Conservation (phyloP, 2,797 vertebrate genomes). For the Oreochromis grahami region DNA sequence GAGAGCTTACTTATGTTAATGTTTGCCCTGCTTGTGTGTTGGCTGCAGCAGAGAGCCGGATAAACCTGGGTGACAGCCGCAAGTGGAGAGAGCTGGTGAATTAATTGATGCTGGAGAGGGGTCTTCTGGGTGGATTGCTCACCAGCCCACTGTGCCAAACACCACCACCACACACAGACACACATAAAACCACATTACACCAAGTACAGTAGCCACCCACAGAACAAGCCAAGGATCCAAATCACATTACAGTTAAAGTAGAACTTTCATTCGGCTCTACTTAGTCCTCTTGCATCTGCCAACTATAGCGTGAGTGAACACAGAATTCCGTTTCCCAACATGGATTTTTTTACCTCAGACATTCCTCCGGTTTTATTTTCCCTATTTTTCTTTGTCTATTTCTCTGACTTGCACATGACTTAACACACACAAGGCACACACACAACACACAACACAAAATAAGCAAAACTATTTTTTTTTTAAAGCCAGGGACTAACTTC, state of each 20-base stretch:
- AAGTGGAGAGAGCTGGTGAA: slow-evolving; percentile 57
- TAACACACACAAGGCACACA: not conserved
- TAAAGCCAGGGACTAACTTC: slow-evolving; percentile 21
- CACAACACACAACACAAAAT: slow-evolving; percentile 9
- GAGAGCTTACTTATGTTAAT: slow-evolving; percentile 78
- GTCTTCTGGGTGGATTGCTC: slow-evolving; percentile 50
- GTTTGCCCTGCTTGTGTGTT: slow-evolving; percentile 64
- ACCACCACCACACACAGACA: not conserved
- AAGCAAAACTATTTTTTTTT: not conserved
- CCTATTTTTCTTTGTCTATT: not conserved
- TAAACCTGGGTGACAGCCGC: slow-evolving; percentile 49
- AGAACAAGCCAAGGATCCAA: slow-evolving; percentile 30
- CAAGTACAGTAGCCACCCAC: slow-evolving; percentile 25
- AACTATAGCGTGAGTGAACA: slow-evolving; percentile 24
- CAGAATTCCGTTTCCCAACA: slow-evolving; percentile 4
- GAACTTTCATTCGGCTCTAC: slow-evolving; percentile 34
- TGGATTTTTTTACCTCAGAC: not conserved
- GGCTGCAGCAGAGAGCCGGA: slow-evolving; percentile 38
- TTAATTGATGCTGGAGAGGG: slow-evolving; percentile 73
- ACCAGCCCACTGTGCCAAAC: slow-evolving; percentile 16
- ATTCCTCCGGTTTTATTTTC: slow-evolving; percentile 3
- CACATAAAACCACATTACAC: slow-evolving; percentile 11
- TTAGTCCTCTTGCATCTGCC: slow-evolving; percentile 17
- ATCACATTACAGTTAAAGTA: slow-evolving; percentile 35
- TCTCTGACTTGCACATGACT: not conserved